Evolutionary conservation across 2,888 invertebrate species (phyloP).

Genomic region (Beris morrisii): DNA sequence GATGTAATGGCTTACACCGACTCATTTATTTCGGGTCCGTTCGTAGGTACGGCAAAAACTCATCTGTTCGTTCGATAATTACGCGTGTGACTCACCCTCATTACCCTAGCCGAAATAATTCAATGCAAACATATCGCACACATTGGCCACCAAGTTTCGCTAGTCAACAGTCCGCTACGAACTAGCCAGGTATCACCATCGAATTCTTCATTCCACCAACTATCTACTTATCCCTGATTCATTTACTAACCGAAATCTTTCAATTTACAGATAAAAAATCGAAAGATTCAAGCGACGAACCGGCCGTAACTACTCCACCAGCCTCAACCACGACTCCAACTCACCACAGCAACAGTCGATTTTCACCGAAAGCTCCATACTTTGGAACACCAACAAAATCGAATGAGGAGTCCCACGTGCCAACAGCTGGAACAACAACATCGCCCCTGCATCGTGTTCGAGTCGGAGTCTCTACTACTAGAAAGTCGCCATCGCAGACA

Average conservation of each 20-base stretch:
- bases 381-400: background rate
- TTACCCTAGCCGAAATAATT: slow-evolving; percentile 3
- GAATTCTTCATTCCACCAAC: background rate
- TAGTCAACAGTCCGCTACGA: slow-evolving; percentile 9
- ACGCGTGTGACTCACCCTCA: background rate
- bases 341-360: slow-evolving; percentile 26
- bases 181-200: background rate
- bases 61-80: background rate
- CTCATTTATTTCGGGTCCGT: background rate
- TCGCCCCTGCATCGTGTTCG: slow-evolving; percentile 28
- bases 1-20: background rate
- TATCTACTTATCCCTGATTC: background rate
- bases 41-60: background rate
- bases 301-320: background rate
- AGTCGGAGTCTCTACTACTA: slow-evolving; percentile 31
- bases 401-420: slow-evolving; percentile 18
- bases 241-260: slow-evolving; percentile 2
- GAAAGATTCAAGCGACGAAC: slow-evolving; percentile 25
- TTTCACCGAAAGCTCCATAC: slow-evolving; percentile 24
- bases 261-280: slow-evolving; percentile 31
- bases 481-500: slow-evolving; percentile 24
- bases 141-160: background rate
- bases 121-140: background rate
- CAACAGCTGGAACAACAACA: background rate
- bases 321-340: background rate